These are phyloP conservation scores for Platysternon megacephalum DNA, from an alignment of 2,113 vertebrate genomes.

Conservation along the genomic window DNA sequence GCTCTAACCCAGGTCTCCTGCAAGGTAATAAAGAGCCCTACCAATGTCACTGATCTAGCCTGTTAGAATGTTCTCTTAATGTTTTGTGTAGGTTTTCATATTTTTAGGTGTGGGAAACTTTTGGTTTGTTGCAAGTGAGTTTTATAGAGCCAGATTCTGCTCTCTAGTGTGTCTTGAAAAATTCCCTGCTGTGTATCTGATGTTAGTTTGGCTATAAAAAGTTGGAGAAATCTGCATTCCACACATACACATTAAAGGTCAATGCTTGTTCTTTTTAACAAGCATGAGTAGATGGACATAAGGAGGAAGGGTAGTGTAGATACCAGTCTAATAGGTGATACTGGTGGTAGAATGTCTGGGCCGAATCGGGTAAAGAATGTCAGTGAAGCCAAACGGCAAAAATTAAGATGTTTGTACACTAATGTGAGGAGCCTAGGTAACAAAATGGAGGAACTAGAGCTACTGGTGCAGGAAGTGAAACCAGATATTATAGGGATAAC, in stretches of 20 bases:
- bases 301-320: too few relatives aligned
- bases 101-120: background rate
- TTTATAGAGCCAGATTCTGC: background rate
- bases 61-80: background rate
- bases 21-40: background rate
- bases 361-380: too few relatives aligned
- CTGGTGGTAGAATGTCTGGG: too few relatives aligned
- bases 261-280: background rate
- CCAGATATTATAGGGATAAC: too few relatives aligned
- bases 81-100: background rate
- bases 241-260: accelerated
- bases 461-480: too few relatives aligned
- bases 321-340: too few relatives aligned
- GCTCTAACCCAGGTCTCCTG: background rate
- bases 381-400: too few relatives aligned
- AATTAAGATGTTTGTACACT: too few relatives aligned
- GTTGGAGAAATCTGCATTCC: background rate
- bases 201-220: background rate
- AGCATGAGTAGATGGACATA: background rate
- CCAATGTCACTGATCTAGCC: background rate
- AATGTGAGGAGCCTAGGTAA: too few relatives aligned
- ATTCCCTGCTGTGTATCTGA: background rate
- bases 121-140: background rate
- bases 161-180: background rate
- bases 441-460: too few relatives aligned